A percentile compares a stretch with the other conserved stretches of the same genome.
Evolutionary conservation across 2,797 vertebrate species (phyloP).

Genomic region (Ambastaia sidthimunki): DNA sequence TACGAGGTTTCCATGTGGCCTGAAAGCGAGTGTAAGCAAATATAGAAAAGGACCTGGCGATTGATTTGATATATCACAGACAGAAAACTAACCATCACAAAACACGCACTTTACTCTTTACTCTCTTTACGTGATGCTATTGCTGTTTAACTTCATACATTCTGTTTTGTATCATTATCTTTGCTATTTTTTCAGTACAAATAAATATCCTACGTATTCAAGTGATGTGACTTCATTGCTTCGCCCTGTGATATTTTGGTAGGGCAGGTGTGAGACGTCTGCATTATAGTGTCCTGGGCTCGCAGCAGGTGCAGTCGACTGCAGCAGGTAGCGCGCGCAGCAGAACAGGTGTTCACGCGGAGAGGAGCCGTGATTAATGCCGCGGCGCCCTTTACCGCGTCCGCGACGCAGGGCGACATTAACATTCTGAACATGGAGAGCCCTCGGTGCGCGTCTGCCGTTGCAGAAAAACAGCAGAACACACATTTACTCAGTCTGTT

Average conservation of each 20-base stretch:
- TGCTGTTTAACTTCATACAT: too few species aligned
- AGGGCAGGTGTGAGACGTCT: constrained; percentile 13
- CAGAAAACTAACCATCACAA: too few species aligned
- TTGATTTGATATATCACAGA: too few species aligned
- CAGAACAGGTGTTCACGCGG: constrained; percentile 40
- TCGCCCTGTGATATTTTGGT: neutral
- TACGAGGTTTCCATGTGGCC: too few species aligned
- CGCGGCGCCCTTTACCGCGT: constrained; percentile 79
- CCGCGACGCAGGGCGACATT: constrained; percentile 71
- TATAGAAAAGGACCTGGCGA: too few species aligned
- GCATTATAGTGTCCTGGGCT: neutral
- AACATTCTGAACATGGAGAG: constrained; percentile 73
- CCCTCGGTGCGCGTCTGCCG: constrained; percentile 57
- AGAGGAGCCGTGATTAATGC: constrained; percentile 77
- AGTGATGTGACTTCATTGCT: neutral
- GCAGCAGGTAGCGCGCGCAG: constrained; percentile 5
- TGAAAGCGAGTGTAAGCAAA: too few species aligned
- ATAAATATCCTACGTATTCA: too few species aligned
- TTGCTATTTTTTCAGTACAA: too few species aligned
- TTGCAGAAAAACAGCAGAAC: constrained; percentile 54
- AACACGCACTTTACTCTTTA: too few species aligned
- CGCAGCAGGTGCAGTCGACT: constrained; percentile 19
- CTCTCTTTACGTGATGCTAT: too few species aligned
- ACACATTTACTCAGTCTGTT: constrained; percentile 52
- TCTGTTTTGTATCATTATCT: too few species aligned